A percentile compares a stretch with the other conserved stretches of the same genome.
These are phyloP conservation scores for Neotoxoptera formosana DNA, from an alignment of 1,140 invertebrate genomes.

Conservation along the genomic window DNA sequence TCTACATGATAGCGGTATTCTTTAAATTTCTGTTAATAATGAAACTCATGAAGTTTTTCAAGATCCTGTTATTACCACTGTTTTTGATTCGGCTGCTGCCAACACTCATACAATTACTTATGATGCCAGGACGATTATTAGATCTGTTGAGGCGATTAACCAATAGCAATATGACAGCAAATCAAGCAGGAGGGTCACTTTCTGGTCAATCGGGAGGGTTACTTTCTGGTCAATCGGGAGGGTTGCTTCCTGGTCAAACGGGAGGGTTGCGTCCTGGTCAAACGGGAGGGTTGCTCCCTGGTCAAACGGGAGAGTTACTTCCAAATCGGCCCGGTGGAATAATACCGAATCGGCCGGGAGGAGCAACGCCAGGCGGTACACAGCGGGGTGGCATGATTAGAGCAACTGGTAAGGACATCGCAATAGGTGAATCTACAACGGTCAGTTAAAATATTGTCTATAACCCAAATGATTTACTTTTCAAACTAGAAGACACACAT, in stretches of 20 bases:
- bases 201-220: no score
- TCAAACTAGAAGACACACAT: not conserved
- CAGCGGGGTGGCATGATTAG: no score
- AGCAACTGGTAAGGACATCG: not conserved
- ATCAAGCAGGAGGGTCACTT: not conserved
- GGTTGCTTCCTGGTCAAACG: no score
- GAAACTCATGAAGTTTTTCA: not conserved
- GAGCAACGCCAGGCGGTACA: not conserved
- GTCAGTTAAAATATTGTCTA: not conserved
- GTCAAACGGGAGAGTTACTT: fast-evolving
- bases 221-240: no score
- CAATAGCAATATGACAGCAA: not conserved
- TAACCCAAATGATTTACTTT: not conserved
- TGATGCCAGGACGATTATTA: not conserved
- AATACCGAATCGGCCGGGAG: not conserved
- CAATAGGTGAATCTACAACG: not conserved
- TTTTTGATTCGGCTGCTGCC: not conserved
- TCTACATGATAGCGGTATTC: not conserved
- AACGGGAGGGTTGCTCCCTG: no score
- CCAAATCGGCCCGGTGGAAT: not conserved
- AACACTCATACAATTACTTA: not conserved
- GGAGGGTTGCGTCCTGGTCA: no score
- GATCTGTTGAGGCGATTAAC: not conserved
- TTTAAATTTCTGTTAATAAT: not conserved
- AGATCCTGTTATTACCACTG: not conserved